phyloP scores from a whole-genome alignment of 2,113 vertebrate species.

The Paramormyrops kingsleyae region DNA sequence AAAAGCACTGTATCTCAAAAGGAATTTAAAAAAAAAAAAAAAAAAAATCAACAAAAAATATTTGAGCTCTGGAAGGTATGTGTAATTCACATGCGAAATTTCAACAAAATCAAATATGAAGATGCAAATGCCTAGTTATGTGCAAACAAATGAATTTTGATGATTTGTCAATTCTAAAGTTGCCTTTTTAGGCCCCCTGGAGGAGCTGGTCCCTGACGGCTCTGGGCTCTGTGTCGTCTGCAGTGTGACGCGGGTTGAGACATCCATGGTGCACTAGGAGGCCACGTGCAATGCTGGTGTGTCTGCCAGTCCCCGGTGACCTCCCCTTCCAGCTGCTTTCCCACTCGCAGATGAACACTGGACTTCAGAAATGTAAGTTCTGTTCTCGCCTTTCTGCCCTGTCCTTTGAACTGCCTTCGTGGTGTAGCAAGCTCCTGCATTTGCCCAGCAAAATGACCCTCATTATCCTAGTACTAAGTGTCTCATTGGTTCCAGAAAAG shows the following conservation, averaged over 20 bases:
- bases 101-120: background rate
- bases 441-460: background rate
- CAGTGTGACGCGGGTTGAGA: conserved; percentile 74
- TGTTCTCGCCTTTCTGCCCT: background rate
- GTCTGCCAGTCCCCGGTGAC: conserved; percentile 87
- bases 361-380: conserved; percentile 99
- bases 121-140: background rate
- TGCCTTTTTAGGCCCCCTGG: background rate
- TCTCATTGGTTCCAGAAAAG: background rate
- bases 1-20: no score
- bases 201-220: background rate
- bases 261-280: conserved; percentile 75
- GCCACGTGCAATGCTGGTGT: conserved; percentile 92
- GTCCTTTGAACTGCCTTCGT: background rate
- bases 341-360: conserved; percentile 98
- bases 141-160: background rate
- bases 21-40: no score
- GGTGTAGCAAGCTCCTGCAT: background rate
- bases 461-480: background rate
- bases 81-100: background rate
- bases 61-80: background rate
- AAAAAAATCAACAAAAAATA: no score
- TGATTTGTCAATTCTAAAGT: background rate
- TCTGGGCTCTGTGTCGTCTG: conserved; percentile 46
- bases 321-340: conserved; percentile 83